Base-by-base conservation (phyloP, 2,888 invertebrate genomes). In the Metopia argyrocephala region DNA sequence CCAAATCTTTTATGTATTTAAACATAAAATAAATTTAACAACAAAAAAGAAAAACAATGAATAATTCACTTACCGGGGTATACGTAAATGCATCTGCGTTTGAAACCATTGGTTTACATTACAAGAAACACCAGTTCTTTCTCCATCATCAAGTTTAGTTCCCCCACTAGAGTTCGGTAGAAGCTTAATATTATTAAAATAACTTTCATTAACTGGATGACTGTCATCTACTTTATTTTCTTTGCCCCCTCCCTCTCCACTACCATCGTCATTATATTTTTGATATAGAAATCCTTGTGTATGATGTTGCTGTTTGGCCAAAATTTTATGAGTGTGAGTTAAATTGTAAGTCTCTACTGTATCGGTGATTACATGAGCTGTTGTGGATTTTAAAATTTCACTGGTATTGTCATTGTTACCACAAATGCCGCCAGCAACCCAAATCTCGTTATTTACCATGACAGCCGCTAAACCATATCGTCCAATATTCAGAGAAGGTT, bases 351-450 rank as follows among this genome's bases (percentile, higher is more conserved):
- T 84, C 83, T 86, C 86, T 79, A 86, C 82, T 70, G 85, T 83
- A 83, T 86, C 85, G 62, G 85, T 85, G 66, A 86, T 85, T 69
- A 84, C 64, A 73, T 83, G 83, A 45, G 73, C 57, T 54, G 69
- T 64, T 64, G 71, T 80, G 74, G 76, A 71, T 57, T 78, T 73
- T 18, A 50, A 28, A 66, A 45, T 50, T 66, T 70, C 76, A 45
- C 31, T 48, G 28, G 38, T 31, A 31, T 38, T 65, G 65, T 56
- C 68, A 23, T 23, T 79, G 23, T 79, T 82, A 25, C 75, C 78
- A 56, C 84, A 83, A 80, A 79, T 93, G 48, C 95, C 95, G 50
- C 95, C 95, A 12, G 93, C 94, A 57, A 94, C 93, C 94, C 94
- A 94, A 88, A 95, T 94, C 85, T 93, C 82, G 56, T 85, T 82